Evolutionary conservation across 2,113 vertebrate species (phyloP).

Genomic region (Neopipo cinnamomea): DNA sequence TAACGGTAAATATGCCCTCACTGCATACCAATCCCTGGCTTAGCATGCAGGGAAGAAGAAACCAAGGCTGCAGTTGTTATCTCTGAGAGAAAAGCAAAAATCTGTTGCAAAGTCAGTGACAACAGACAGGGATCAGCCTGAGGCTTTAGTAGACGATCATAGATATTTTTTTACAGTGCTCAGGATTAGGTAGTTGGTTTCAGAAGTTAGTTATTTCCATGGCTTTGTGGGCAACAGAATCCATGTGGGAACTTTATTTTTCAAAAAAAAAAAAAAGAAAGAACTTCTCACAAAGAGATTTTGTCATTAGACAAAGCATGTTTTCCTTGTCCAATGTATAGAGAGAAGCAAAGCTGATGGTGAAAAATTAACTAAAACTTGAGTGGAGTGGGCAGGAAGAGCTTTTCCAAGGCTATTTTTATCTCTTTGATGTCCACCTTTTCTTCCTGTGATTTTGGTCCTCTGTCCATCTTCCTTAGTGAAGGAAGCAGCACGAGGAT

Average conservation of each 20-base stretch:
- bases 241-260: neutral
- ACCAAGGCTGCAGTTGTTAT: neutral
- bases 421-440: neutral
- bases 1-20: neutral
- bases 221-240: neutral
- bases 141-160: rapidly evolving
- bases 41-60: neutral
- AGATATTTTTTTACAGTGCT: neutral
- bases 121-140: neutral
- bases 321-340: neutral
- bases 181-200: neutral
- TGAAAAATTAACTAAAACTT: neutral
- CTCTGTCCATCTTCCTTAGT: neutral
- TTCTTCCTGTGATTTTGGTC: neutral
- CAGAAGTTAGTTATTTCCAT: neutral
- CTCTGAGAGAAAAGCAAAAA: neutral
- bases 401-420: neutral
- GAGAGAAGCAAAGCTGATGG: neutral
- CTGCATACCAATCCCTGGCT: rapidly evolving
- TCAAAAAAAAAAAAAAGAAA: neutral
- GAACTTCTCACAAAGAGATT: neutral
- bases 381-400: neutral
- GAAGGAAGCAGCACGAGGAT: neutral
- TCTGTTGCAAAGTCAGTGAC: neutral
- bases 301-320: neutral